phyloP scores from a whole-genome alignment of 2,797 vertebrate species.

The Aldrovandia affinis region DNA sequence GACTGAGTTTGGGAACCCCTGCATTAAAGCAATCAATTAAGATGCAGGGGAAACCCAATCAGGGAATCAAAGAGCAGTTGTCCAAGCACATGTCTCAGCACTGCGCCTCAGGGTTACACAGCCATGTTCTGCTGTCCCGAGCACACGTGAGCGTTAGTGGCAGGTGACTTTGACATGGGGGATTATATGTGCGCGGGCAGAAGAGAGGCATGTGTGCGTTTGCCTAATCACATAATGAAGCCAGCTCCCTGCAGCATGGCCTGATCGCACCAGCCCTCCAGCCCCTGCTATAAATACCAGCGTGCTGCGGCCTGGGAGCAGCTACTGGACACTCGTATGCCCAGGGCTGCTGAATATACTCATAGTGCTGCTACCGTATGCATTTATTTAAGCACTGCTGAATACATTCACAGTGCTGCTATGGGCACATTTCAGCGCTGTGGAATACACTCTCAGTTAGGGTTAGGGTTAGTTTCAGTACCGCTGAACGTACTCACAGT shows the following conservation, averaged over 20 bases:
- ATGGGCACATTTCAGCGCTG: background rate
- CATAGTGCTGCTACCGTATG: background rate
- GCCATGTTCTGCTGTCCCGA: background rate
- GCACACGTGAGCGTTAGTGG: background rate
- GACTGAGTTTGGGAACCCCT: too few species aligned
- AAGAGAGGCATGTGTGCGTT: constrained; percentile 17
- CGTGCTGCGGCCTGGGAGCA: constrained; percentile 36
- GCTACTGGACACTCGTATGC: constrained; percentile 12
- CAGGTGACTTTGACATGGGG: constrained; percentile 34
- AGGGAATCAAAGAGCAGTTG: too few species aligned
- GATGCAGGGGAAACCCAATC: background rate
- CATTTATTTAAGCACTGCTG: background rate
- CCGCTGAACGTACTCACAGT: background rate
- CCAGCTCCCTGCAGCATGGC: background rate
- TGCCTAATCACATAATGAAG: constrained; percentile 21
- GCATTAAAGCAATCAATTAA: background rate
- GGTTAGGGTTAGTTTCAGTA: background rate
- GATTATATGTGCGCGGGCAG: background rate
- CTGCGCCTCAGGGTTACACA: background rate
- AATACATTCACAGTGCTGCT: background rate
- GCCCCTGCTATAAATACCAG: constrained; percentile 36
- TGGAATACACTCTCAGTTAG: background rate
- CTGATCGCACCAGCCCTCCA: constrained; percentile 25
- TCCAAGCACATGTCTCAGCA: too few species aligned
- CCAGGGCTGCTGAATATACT: background rate